phyloP scores from a whole-genome alignment of 2,113 vertebrate genomes.

The Pipra filicauda region DNA sequence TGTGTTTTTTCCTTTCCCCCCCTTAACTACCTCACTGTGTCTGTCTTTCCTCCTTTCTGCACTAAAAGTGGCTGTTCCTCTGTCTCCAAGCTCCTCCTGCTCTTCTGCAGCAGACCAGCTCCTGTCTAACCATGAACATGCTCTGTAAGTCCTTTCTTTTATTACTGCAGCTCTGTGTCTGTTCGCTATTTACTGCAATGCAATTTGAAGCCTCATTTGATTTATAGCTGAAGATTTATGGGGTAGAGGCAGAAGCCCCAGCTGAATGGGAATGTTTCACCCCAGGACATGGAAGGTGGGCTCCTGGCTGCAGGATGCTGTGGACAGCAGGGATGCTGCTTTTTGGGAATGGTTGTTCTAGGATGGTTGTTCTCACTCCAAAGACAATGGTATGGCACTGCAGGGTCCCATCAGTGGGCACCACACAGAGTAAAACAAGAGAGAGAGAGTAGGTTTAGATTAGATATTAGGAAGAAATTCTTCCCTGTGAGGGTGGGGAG shows the following conservation, averaged over 20 bases:
- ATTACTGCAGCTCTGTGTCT: conserved; percentile 38
- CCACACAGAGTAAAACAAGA: background rate
- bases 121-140: conserved; percentile 84
- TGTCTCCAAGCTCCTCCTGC: conserved; percentile 92
- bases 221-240: background rate
- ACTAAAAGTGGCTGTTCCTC: conserved; percentile 88
- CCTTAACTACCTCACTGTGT: conserved; percentile 52
- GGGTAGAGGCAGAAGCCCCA: background rate
- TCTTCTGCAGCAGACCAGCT: conserved; percentile 94
- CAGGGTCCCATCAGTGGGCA: background rate
- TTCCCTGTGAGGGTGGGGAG: no score
- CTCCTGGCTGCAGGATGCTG: background rate
- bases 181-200: background rate
- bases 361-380: background rate
- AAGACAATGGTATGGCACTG: background rate
- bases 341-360: background rate
- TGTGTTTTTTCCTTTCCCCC: conserved; percentile 52
- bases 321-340: no score
- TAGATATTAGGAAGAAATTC: background rate
- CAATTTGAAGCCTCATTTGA: background rate
- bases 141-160: conserved; percentile 76
- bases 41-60: conserved; percentile 56
- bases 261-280: background rate
- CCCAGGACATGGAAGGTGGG: background rate
- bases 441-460: background rate